phyloP scores from a whole-genome alignment of 2,113 vertebrate species.

The Ammodytes marinus region DNA sequence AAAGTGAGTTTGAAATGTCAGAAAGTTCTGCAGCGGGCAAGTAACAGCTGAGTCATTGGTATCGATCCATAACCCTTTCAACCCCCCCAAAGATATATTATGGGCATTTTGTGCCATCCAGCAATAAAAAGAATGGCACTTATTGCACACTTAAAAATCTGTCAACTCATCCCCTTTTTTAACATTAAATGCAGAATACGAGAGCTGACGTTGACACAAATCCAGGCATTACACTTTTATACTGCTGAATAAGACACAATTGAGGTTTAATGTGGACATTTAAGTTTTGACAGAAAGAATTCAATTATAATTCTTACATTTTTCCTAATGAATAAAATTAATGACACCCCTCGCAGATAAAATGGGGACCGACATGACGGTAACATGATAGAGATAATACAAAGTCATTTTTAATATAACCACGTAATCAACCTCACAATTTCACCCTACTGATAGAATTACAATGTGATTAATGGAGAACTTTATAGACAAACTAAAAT shows the following conservation, averaged over 20 bases:
- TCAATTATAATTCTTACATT: not conserved
- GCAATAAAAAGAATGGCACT: not conserved
- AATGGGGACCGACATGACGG: not conserved
- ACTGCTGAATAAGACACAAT: not conserved
- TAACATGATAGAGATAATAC: not conserved
- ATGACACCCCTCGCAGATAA: not conserved
- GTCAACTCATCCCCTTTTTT: slow-evolving; percentile 7
- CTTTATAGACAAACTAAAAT: not conserved
- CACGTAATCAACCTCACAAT: not conserved
- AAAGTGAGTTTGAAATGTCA: slow-evolving; percentile 38
- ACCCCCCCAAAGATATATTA: slow-evolving; percentile 22
- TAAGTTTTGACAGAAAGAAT: not conserved
- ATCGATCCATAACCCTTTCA: slow-evolving; percentile 48
- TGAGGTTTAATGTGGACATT: not conserved
- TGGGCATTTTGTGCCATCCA: slow-evolving; percentile 25
- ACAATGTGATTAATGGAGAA: not conserved
- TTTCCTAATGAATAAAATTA: not conserved
- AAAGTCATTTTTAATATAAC: not conserved
- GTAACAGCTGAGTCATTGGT: slow-evolving; percentile 51
- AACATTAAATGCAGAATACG: slow-evolving; percentile 11
- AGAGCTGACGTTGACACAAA: slow-evolving; percentile 5
- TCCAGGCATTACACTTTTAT: not conserved
- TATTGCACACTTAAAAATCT: slow-evolving; percentile 22
- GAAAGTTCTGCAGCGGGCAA: slow-evolving; percentile 38
- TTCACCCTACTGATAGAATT: not conserved